phyloP scores from a whole-genome alignment of 2,113 vertebrate species.

The Rhagologus leucostigma region DNA sequence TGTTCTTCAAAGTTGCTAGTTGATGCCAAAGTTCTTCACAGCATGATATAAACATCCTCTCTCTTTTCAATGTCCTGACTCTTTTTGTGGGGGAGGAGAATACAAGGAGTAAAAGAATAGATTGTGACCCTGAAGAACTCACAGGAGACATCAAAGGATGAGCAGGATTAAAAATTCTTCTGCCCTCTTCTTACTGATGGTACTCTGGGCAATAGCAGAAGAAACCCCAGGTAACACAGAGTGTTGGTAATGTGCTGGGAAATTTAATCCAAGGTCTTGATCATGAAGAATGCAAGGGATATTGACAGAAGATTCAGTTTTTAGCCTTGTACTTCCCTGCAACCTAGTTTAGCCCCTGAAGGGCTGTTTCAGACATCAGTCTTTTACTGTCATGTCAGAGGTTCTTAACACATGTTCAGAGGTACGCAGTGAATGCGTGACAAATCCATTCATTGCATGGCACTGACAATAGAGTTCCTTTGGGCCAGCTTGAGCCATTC shows the following conservation, averaged over 20 bases:
- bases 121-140: neutral
- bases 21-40: neutral
- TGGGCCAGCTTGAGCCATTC: neutral
- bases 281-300: neutral
- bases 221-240: neutral
- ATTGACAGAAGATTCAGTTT: neutral
- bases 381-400: neutral
- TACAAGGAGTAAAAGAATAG: neutral
- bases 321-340: neutral
- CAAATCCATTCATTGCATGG: neutral
- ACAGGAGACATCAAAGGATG: neutral
- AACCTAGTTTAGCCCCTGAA: neutral
- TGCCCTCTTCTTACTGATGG: neutral
- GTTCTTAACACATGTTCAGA: neutral
- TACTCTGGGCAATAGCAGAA: neutral
- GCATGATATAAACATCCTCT: neutral
- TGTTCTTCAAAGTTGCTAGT: neutral
- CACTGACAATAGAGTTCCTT: neutral
- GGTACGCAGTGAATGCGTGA: accelerated
- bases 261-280: neutral
- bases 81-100: neutral
- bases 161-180: neutral
- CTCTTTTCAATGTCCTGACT: neutral
- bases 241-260: neutral
- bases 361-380: neutral